A percentile compares a stretch with the other conserved stretches of the same genome.
Conservation (phyloP, 2,888 invertebrate species). For the Megalurothrips usitatus region DNA sequence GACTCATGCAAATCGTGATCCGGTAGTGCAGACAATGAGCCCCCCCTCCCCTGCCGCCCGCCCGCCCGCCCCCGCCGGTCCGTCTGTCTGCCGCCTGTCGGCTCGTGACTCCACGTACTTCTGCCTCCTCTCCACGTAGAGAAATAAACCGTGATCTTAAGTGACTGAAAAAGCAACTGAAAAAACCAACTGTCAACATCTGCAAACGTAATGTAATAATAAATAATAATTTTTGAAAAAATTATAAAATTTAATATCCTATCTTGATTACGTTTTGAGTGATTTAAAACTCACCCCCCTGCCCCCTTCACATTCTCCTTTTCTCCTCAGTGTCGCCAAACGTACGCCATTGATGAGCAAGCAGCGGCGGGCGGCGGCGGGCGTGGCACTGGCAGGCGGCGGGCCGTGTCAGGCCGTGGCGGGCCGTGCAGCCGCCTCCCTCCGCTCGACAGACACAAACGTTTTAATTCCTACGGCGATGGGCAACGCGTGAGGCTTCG, state of each 20-base stretch:
- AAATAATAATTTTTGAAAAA: too few relatives aligned
- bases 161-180: too few relatives aligned
- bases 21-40: not conserved
- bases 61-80: not conserved
- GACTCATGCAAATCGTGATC: conserved; percentile 21
- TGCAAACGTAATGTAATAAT: too few relatives aligned
- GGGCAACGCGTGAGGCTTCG: not conserved
- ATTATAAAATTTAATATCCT: too few relatives aligned
- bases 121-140: not conserved
- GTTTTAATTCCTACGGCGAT: conserved; percentile 5
- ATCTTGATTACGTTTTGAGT: too few relatives aligned
- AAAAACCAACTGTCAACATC: too few relatives aligned
- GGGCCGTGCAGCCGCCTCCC: not conserved
- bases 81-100: not conserved
- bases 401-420: not conserved
- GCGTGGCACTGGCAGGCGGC: too few relatives aligned
- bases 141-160: not conserved
- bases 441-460: not conserved
- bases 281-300: too few relatives aligned
- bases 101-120: not conserved
- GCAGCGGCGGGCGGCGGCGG: too few relatives aligned
- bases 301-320: too few relatives aligned
- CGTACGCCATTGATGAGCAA: too few relatives aligned
- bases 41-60: not conserved
- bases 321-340: too few relatives aligned